phyloP scores from a whole-genome alignment of 2,888 invertebrate genomes.

The Drosophila neonasuta region DNA sequence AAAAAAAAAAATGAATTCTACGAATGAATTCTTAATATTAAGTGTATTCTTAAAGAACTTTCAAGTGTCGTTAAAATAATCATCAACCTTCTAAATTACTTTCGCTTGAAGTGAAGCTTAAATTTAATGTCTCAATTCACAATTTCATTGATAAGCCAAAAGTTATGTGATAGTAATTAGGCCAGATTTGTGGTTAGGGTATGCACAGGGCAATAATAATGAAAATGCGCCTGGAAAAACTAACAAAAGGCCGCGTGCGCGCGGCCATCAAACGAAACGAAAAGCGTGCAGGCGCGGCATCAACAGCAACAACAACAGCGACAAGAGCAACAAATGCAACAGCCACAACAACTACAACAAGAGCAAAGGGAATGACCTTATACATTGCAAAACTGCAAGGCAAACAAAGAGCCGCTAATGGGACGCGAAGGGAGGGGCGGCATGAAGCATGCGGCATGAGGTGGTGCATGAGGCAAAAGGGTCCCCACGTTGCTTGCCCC shows the following conservation, averaged over 20 bases:
- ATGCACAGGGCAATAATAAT: conserved; percentile 53
- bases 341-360: conserved; percentile 33
- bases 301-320: conserved; percentile 30
- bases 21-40: too few relatives aligned
- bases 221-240: conserved; percentile 66
- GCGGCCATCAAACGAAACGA: conserved; percentile 74
- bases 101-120: background rate
- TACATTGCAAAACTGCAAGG: conserved; percentile 62
- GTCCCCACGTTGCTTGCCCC: conserved; percentile 1
- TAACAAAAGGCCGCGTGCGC: conserved; percentile 74
- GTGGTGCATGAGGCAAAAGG: background rate
- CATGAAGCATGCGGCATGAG: conserved; percentile 3
- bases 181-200: conserved; percentile 32
- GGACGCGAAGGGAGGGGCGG: conserved; percentile 18
- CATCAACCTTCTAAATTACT: too few relatives aligned
- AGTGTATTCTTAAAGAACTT: too few relatives aligned
- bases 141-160: conserved; percentile 13
- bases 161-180: conserved; percentile 42
- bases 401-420: conserved; percentile 75
- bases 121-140: background rate
- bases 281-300: conserved; percentile 67
- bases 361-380: conserved; percentile 62
- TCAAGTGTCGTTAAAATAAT: too few relatives aligned
- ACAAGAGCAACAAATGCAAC: conserved; percentile 31
- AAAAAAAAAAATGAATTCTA: too few relatives aligned